Evolutionary conservation across 2,888 invertebrate genomes (phyloP).

Genomic region (Zaprionus bogoriensis): DNA sequence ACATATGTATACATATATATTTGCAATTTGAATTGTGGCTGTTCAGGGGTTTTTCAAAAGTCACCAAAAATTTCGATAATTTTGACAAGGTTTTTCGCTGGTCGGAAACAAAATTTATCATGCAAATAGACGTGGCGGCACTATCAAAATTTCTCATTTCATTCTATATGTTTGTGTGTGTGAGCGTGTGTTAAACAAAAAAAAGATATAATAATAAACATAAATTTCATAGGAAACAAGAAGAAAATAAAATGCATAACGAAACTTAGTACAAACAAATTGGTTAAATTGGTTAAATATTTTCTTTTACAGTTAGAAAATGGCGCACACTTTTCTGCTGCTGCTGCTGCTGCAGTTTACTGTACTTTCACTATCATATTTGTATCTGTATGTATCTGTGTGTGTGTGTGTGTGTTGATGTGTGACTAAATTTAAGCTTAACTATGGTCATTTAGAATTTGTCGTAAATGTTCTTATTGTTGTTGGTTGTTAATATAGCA

Average conservation of each 20-base stretch:
- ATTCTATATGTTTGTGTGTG: constrained; percentile 62
- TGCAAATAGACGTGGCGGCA: constrained; percentile 42
- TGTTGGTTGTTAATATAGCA: constrained; percentile 49
- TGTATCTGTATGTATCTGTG: constrained; percentile 37
- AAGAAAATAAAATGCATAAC: constrained; percentile 34
- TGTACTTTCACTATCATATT: constrained; percentile 41
- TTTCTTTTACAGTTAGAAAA: constrained; percentile 63
- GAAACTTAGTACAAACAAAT: constrained; percentile 52
- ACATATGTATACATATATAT: constrained; percentile 65
- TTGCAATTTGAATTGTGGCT: constrained; percentile 65
- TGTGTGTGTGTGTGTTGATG: constrained; percentile 36
- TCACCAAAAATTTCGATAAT: constrained; percentile 60
- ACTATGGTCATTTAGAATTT: constrained; percentile 76
- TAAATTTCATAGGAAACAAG: constrained; percentile 15
- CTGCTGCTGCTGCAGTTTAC: constrained; percentile 49
- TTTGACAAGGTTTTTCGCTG: constrained; percentile 1
- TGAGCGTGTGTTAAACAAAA: constrained; percentile 62
- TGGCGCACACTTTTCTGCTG: constrained; percentile 69
- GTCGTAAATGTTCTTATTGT: constrained; percentile 64
- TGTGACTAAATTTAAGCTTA: constrained; percentile 72
- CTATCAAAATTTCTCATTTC: constrained; percentile 29
- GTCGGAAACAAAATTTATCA: constrained; percentile 30
- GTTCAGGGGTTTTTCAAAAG: constrained; percentile 34
- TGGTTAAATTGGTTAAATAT: constrained; percentile 19
- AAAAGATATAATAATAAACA: constrained; percentile 16